These are phyloP conservation scores for Monopterus albus DNA, from an alignment of 2,113 vertebrate genomes.

Conservation along the genomic window DNA sequence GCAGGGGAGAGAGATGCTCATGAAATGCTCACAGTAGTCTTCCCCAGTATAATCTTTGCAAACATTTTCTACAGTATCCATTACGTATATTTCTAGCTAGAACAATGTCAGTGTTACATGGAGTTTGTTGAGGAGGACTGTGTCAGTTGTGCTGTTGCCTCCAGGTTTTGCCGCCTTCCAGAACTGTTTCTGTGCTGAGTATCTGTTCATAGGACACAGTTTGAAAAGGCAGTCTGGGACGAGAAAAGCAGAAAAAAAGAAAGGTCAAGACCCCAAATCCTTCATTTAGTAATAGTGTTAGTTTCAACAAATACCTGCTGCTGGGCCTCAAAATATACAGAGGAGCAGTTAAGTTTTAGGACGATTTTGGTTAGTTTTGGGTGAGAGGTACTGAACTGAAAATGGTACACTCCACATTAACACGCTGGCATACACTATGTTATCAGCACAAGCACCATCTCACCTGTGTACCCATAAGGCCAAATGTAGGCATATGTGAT, in stretches of 20 bases:
- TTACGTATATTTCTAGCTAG: not conserved
- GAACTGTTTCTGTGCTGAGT: constrained; percentile 99
- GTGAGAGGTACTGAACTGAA: too few species aligned
- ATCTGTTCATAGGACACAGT: constrained; percentile 98
- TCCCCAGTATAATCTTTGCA: not conserved
- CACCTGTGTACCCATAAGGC: too few species aligned
- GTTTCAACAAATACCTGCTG: too few species aligned
- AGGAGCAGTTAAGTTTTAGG: too few species aligned
- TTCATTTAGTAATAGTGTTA: not conserved
- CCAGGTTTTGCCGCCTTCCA: constrained; percentile 99
- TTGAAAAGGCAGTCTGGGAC: constrained; percentile 95
- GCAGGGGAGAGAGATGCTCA: constrained; percentile 4
- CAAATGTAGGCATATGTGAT: too few species aligned
- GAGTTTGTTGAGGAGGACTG: constrained; percentile 94
- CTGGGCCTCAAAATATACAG: too few species aligned
- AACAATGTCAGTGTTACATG: constrained; percentile 83
- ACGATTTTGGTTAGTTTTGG: too few species aligned
- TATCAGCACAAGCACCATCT: too few species aligned
- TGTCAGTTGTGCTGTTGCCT: constrained; percentile 94
- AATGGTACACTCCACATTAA: too few species aligned
- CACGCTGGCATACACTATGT: too few species aligned
- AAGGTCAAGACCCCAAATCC: not conserved
- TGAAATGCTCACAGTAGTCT: not conserved
- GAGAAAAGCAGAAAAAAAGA: not conserved
- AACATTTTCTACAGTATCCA: not conserved